phyloP scores from a whole-genome alignment of 2,113 vertebrate genomes.

The Marmota flaviventris region DNA sequence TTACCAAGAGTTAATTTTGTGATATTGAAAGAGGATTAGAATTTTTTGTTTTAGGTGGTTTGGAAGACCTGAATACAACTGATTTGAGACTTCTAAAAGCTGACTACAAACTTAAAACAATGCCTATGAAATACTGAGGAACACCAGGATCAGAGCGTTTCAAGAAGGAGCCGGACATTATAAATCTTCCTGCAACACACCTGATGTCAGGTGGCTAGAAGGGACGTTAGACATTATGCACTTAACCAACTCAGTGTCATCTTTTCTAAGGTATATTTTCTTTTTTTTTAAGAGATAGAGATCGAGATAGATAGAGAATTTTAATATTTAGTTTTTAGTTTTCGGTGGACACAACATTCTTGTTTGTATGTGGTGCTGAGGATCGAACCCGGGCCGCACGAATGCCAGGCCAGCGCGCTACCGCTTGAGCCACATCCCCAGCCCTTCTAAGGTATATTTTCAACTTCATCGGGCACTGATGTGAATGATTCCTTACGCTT shows the following conservation, averaged over 20 bases:
- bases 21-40: background rate
- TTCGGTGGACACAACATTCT: too few species aligned
- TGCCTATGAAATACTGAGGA: background rate
- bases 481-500: background rate
- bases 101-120: background rate
- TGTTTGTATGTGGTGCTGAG: too few species aligned
- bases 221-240: background rate
- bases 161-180: background rate
- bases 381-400: too few species aligned
- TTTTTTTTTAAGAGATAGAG: too few species aligned
- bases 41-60: background rate
- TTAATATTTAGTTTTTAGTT: too few species aligned
- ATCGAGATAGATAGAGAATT: too few species aligned
- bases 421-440: too few species aligned
- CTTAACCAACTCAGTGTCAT: background rate
- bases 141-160: background rate
- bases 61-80: background rate
- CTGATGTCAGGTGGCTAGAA: background rate
- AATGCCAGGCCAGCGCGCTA: too few species aligned
- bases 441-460: background rate
- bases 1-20: background rate
- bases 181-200: background rate
- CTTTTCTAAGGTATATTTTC: background rate
- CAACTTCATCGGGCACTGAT: background rate
- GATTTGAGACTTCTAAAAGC: background rate